These are phyloP conservation scores for Drosophila anomelani DNA, from an alignment of 2,888 invertebrate species.

Conservation along the genomic window DNA sequence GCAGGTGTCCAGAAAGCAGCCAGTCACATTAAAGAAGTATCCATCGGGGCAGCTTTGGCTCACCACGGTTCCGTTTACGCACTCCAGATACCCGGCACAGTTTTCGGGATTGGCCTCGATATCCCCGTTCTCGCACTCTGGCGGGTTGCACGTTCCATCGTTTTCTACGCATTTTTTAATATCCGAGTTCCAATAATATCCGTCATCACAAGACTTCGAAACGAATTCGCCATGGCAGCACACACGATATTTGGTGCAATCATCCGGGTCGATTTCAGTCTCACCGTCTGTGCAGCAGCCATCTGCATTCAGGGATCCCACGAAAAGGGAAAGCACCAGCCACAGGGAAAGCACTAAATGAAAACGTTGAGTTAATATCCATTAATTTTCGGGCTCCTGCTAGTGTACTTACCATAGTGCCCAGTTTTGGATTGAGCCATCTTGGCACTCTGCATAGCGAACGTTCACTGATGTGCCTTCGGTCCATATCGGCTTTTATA, in stretches of 20 bases:
- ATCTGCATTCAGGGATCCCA: slow-evolving; percentile 20
- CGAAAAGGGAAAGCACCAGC: slow-evolving; percentile 39
- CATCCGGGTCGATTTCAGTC: slow-evolving; percentile 31
- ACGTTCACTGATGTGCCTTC: slow-evolving; percentile 45
- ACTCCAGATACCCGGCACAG: slow-evolving; percentile 50
- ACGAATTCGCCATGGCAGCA: slow-evolving; percentile 53
- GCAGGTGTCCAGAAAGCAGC: slow-evolving; percentile 18
- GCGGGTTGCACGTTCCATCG: slow-evolving; percentile 38
- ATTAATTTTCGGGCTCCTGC: neutral
- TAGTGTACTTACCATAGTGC: slow-evolving; percentile 1
- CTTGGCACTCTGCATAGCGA: slow-evolving; percentile 36
- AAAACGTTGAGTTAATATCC: neutral
- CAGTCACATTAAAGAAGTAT: slow-evolving; percentile 12
- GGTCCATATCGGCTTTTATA: slow-evolving; percentile 54
- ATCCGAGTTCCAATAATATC: slow-evolving; percentile 35
- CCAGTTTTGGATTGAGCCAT: slow-evolving; percentile 24
- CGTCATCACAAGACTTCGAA: slow-evolving; percentile 28
- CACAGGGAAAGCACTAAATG: slow-evolving; percentile 37
- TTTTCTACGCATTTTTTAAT: slow-evolving; percentile 4
- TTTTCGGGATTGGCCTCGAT: slow-evolving; percentile 33
- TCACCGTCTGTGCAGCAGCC: slow-evolving; percentile 58
- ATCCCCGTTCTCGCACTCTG: slow-evolving; percentile 34
- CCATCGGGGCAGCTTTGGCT: slow-evolving; percentile 3
- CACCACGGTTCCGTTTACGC: slow-evolving; percentile 14
- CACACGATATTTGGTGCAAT: slow-evolving; percentile 41